phyloP scores from a whole-genome alignment of 2,113 vertebrate genomes.

The Cinclus mexicanus region DNA sequence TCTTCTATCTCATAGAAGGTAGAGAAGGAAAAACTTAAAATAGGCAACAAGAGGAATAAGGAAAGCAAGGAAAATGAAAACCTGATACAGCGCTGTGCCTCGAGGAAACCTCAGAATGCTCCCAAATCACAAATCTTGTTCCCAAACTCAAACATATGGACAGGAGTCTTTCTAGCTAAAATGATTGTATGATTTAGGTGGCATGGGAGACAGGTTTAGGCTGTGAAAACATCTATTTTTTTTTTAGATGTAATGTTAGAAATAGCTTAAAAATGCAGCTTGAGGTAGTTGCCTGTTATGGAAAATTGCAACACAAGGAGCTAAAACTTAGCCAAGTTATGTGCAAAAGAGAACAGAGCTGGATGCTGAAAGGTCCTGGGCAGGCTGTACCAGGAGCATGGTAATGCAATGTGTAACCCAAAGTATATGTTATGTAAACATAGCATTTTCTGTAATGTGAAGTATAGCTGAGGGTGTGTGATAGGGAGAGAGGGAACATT shows the following conservation, averaged over 20 bases:
- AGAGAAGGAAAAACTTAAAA: not conserved
- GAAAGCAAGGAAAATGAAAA: not conserved
- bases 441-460: not conserved
- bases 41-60: not conserved
- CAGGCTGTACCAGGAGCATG: not conserved
- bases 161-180: accelerated
- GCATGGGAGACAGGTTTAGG: not conserved
- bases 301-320: not conserved
- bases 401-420: not conserved
- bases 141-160: accelerated
- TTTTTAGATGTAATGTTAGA: not conserved
- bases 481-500: not conserved
- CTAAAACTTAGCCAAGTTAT: not conserved
- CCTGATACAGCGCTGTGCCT: not conserved
- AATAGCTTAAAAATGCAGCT: not conserved
- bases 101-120: not conserved
- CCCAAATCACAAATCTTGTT: not conserved
- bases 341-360: not conserved
- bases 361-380: conserved; percentile 1
- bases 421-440: not conserved
- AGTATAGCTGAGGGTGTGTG: not conserved
- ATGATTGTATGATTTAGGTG: not conserved
- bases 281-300: not conserved
- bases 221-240: not conserved
- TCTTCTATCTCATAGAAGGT: not conserved